Evolutionary conservation across 2,888 invertebrate genomes (phyloP).

Genomic region (Leptarthrus brevirostris): DNA sequence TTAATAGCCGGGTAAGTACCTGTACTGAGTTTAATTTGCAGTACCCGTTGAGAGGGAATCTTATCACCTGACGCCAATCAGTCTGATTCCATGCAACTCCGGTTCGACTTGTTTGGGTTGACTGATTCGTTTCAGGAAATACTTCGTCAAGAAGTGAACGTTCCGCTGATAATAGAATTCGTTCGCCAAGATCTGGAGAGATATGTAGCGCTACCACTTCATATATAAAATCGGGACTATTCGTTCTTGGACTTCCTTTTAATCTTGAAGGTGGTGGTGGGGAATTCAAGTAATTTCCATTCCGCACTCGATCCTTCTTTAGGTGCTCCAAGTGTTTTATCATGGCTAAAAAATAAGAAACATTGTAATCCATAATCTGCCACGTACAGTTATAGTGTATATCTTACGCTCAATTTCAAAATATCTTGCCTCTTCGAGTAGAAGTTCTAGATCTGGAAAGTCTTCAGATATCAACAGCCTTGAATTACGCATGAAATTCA

Average conservation of each 20-base stretch:
- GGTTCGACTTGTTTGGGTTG: slow-evolving; percentile 79
- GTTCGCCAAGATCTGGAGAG: slow-evolving; percentile 82
- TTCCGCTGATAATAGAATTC: slow-evolving; percentile 85
- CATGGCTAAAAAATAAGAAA: slow-evolving; percentile 74
- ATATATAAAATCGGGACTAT: slow-evolving; percentile 69
- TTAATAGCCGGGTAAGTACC: slow-evolving; percentile 83
- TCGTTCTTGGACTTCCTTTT: slow-evolving; percentile 61
- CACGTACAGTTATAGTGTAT: no score
- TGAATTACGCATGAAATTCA: slow-evolving; percentile 95
- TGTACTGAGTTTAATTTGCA: slow-evolving; percentile 91
- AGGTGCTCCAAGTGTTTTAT: slow-evolving; percentile 78
- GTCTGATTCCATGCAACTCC: slow-evolving; percentile 85
- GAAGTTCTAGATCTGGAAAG: slow-evolving; percentile 86
- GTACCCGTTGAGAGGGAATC: slow-evolving; percentile 88
- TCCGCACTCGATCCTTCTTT: slow-evolving; percentile 76
- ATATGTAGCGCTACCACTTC: slow-evolving; percentile 85
- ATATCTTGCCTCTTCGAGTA: slow-evolving; percentile 90
- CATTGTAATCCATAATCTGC: background rate
- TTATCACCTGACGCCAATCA: slow-evolving; percentile 83
- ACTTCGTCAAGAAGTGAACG: slow-evolving; percentile 80
- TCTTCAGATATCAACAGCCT: slow-evolving; percentile 87
- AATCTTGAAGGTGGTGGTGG: slow-evolving; percentile 65
- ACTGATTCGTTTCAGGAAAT: slow-evolving; percentile 80
- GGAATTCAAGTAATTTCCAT: slow-evolving; percentile 69
- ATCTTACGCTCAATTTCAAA: slow-evolving; percentile 86